Evolutionary conservation across 2,113 vertebrate genomes (phyloP), one percentile per base, ranked within the genome.

Genomic region (Amia ocellicauda): DNA sequence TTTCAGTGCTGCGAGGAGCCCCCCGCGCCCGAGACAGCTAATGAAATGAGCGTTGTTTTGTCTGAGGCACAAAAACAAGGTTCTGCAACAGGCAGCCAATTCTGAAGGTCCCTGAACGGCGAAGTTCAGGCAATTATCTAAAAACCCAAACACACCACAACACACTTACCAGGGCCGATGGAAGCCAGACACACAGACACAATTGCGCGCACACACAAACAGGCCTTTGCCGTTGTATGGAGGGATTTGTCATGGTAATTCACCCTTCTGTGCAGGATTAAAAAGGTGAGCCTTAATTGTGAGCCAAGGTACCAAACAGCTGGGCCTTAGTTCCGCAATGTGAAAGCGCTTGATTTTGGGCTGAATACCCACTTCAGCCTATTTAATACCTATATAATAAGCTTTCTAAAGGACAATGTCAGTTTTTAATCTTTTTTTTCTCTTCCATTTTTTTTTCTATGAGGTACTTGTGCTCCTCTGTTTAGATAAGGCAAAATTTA

Each of bases 71-170:
- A 23, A 53, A 16, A 63, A 70, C 9, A 17, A 29, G 29, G 13
- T 20, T 57, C 19, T 57, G 53, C 28, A 56, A 26, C 53, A 56
- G 19, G 69, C 19, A 51, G 23, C 73, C 71, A 70, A 2, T 2
- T 4, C 10, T 26, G 26, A 14, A 26, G 53, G 11, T 11, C 31
- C 31, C 31, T 7, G 11, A 36, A 3, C 4, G 53, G 68, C 80
- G 75, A 77, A 78, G 81, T 82, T 78, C 78, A 83, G 78, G 78
- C 78, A 83, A 87, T 88, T 86, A 87, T 83, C 68, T 65, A 72
- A 79, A 80, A 78, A 81, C 80, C 81, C 74, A 83, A 80, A 82
- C 78, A 78, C 79, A 81, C 82, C 75, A 79, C 73, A 73, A 19
- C 78, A 80, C 83, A 72, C 80, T 83, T 60, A 5, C 68, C 51